These are phyloP conservation scores for Takifugu ocellatus DNA, from an alignment of 2,797 vertebrate species.

Conservation along the genomic window DNA sequence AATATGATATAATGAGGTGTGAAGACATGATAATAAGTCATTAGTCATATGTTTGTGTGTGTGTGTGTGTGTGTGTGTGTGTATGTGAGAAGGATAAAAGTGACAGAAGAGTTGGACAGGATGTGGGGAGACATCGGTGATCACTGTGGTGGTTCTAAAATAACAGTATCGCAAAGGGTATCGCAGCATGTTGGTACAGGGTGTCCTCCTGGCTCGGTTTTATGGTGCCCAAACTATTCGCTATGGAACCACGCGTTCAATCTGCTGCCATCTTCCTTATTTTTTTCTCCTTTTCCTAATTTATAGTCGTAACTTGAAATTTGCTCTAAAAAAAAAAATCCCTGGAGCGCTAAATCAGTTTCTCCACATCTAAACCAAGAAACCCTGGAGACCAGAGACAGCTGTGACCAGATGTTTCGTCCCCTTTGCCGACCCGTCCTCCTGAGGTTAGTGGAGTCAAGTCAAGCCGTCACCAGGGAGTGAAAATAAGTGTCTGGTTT, in stretches of 20 bases:
- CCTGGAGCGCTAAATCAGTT: constrained; percentile 9
- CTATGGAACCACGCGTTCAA: no score
- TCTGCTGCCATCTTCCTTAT: not conserved
- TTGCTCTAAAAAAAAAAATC: constrained; percentile 1
- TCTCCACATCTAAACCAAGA: constrained; percentile 26
- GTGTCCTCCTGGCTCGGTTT: no score
- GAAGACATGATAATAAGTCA: not conserved
- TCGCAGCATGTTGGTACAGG: no score
- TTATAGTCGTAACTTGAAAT: constrained; percentile 27
- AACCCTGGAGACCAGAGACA: constrained; percentile 15
- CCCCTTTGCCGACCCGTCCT: constrained; percentile 11
- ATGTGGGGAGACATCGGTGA: no score
- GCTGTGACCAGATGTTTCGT: constrained; percentile 18
- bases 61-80: no score
- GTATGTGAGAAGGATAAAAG: no score
- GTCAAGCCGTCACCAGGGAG: constrained; percentile 36
- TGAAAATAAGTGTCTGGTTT: constrained; percentile 43
- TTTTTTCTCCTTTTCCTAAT: not conserved
- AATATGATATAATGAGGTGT: not conserved
- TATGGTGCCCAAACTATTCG: no score
- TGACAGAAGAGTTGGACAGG: no score
- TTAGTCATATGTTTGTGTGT: no score
- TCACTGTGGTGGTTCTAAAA: no score
- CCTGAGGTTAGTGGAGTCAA: constrained; percentile 23
- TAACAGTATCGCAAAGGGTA: no score